Base-by-base conservation (phyloP, 2,113 vertebrate species). In the Leiothrix lutea region DNA sequence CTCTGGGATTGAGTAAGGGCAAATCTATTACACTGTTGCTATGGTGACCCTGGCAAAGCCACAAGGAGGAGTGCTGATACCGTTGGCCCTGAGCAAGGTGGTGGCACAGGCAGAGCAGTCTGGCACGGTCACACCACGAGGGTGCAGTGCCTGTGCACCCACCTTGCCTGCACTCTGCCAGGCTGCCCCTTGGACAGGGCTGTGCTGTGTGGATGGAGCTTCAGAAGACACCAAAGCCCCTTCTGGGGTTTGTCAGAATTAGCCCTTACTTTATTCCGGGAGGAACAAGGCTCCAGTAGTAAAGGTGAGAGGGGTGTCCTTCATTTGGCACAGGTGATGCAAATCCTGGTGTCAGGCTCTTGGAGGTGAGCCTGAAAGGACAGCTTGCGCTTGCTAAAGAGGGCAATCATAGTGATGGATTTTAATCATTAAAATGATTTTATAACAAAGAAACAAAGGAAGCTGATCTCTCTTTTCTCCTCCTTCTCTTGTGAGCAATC, bases 21-120 rank as follows among this genome's bases (percentile, higher is more conserved):
- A 98, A 98, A 98, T 98, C 98, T 98, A 99, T 99, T 99, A 98
- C 98, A 98, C 97, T 96, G 99, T 99, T 99, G 98, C 99, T 97
- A 99, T 99, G 98, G 99, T 94, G 97, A 99, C 98, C 97, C 96
- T 98, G 98, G 99, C 99, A 99, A 98, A 98, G 98, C 98, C 96
- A 86, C 88, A 84, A 98, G 98, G 98, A 98, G 97, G 93, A 95
- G 97, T 87, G 90, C 95, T 97, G 75, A 31, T 56, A 83, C 40
- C 13, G 77, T 83, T 42, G 9, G 93, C 80, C 51, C 53, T 7
- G 28, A 13, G 22, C 65, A 33, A 29, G 53, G 47, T 3, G 3
- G 29, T 66, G 51, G 44, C 65, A 67, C 13, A 12, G 26, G 62
- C 0, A 0, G 25, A 1, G 0, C 20, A 10, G 25, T 16, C 38